Base-by-base conservation (phyloP, 1,140 invertebrate genomes). In the Lethrus apterus region DNA sequence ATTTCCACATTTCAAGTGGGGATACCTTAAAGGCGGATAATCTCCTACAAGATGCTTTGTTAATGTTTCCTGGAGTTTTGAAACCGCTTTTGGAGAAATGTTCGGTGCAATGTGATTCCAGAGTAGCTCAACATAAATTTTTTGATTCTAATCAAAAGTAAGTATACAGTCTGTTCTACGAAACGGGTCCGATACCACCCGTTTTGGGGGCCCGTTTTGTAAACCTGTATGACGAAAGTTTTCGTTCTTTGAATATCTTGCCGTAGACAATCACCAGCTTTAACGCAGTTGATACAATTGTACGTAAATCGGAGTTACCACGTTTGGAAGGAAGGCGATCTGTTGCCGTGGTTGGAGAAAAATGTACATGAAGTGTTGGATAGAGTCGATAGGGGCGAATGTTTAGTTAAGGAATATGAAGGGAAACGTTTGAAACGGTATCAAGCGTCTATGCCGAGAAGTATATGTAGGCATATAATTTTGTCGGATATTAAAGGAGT, bases 61-160 rank as follows among this genome's bases (percentile, higher is more conserved):
- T 90, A 2, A 85, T 86, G 79, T 94, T 92, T 68, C 91, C 92
- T 2, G 78, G 78, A 3, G 73, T 92, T 4, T 60, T 94, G 2
- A 59, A 77, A 11, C 77, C 78, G 0, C 67, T 93, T 9, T 56
- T 91, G 19, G 84, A 91, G 30, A 87, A 88, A 65, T 87, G 87
- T 67, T 76, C 73, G 15, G 74, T 91, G 19, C 76, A 81, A 55
- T 72, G 80, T 4, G 86, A 90, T 62, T 67, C 70, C 19, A 67
- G 74, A 53, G 80, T 88, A 17, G 55, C 65, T 21, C 65, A 59
- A 50, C 79, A 81, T 58, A 24, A 56, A n/a, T 74, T 64, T 48
- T 74, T 74, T 54, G 59, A 42, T 23, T 15, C 40, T n/a, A n/a
- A n/a, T n/a, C n/a, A n/a, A 13, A 42, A 42, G 40, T 42, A 42